Evolutionary conservation across 2,888 invertebrate genomes (phyloP).

Genomic region (Rhagonycha lutea): DNA sequence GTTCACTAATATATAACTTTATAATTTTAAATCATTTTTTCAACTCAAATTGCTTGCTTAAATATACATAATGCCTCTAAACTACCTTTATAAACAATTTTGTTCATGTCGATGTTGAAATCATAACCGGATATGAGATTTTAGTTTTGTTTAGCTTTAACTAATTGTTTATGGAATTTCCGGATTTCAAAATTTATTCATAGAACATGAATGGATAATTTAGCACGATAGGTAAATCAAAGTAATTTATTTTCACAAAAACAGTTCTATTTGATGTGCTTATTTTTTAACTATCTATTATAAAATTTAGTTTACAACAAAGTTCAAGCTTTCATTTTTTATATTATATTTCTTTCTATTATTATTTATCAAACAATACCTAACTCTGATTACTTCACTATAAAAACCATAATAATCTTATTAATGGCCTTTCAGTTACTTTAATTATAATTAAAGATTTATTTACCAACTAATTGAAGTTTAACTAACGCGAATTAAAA

Average conservation of each 20-base stretch:
- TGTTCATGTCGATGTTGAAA: slow-evolving; percentile 28
- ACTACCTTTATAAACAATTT: slow-evolving; percentile 14
- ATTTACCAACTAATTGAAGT: background rate
- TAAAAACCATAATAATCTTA: background rate
- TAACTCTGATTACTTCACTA: background rate
- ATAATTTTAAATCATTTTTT: slow-evolving; percentile 19
- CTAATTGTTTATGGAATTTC: slow-evolving; percentile 29
- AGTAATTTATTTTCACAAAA: background rate
- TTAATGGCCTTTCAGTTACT: background rate
- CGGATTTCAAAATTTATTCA: slow-evolving; percentile 26
- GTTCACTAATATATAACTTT: slow-evolving; percentile 15
- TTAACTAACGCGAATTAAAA: background rate
- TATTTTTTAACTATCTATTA: background rate
- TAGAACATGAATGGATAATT: slow-evolving; percentile 16
- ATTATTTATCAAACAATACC: background rate
- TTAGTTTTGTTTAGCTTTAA: slow-evolving; percentile 42
- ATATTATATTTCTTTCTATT: background rate
- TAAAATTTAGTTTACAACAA: background rate
- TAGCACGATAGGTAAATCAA: slow-evolving; percentile 7
- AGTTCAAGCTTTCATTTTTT: background rate
- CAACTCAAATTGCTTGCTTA: slow-evolving; percentile 13
- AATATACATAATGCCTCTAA: slow-evolving; percentile 5
- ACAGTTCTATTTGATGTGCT: background rate
- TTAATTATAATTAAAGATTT: background rate
- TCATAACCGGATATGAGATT: slow-evolving; percentile 45